A percentile compares a stretch with the other conserved stretches of the same genome.
These are phyloP conservation scores for Parazoanthus swiftii DNA, from an alignment of 92 coral and sea anemone genomes.

Conservation along the genomic window DNA sequence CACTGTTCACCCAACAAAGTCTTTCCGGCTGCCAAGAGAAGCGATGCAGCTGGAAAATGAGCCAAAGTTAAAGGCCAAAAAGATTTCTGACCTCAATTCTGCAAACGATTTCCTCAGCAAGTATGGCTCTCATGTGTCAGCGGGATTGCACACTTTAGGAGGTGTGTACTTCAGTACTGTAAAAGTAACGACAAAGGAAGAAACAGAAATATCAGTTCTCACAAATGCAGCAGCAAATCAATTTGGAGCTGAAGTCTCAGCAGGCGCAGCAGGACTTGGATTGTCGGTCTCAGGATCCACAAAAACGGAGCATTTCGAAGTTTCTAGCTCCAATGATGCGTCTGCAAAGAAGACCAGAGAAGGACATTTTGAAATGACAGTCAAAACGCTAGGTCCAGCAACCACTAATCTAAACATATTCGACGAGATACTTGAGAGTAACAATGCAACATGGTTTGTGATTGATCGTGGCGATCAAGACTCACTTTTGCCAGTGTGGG, in stretches of 20 bases:
- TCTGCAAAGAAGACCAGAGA: background rate
- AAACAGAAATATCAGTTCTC: constrained; percentile 2
- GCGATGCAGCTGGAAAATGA: constrained; percentile 29
- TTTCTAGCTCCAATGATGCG: background rate
- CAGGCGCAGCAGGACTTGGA: background rate
- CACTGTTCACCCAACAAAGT: constrained; percentile 27
- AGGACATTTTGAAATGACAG: constrained; percentile 9
- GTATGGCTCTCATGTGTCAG: constrained; percentile 30
- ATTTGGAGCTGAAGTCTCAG: constrained; percentile 28
- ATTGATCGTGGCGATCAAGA: constrained; percentile 29
- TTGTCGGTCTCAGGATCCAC: background rate
- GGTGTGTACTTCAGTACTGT: constrained; percentile 28
- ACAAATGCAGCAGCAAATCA: constrained; percentile 4
- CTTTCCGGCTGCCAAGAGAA: constrained; percentile 14
- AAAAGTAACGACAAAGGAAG: constrained; percentile 20
- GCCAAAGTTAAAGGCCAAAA: constrained; percentile 6
- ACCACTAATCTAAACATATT: constrained; percentile 9
- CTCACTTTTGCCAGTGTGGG: constrained; percentile 23
- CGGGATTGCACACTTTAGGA: constrained; percentile 29
- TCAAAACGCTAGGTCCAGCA: constrained; percentile 29
- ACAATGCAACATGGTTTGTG: constrained; percentile 33
- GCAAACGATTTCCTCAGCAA: constrained; percentile 14
- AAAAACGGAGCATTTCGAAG: background rate
- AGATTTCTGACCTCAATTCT: background rate
- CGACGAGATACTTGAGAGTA: constrained; percentile 9